A percentile compares a stretch with the other conserved stretches of the same genome.
Conservation (phyloP, 2,797 vertebrate genomes). For the Pterois miles region DNA sequence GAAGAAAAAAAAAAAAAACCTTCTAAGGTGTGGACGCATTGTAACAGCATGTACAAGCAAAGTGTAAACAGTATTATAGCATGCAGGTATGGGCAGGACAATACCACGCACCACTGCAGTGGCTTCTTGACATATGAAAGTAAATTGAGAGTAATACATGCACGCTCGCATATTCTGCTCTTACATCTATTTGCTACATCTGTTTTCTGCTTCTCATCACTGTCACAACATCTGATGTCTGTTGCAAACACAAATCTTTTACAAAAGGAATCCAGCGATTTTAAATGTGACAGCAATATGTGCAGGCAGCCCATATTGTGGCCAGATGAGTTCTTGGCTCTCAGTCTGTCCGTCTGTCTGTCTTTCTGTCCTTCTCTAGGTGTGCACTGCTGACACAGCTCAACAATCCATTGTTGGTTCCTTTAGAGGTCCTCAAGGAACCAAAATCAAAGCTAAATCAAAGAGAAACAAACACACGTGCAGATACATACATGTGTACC, state of each 20-base stretch:
- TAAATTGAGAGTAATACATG: background rate
- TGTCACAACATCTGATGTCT: constrained; percentile 50
- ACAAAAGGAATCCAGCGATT: constrained; percentile 43
- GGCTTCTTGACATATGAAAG: constrained; percentile 5
- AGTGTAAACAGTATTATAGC: constrained; percentile 25
- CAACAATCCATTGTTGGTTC: constrained; percentile 41
- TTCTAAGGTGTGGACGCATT: constrained; percentile 3
- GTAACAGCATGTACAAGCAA: constrained; percentile 12
- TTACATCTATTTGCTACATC: constrained; percentile 17
- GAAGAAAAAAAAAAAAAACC: background rate
- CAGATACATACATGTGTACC: constrained; percentile 25
- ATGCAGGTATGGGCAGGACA: constrained; percentile 22
- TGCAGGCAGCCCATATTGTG: constrained; percentile 66
- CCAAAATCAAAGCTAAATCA: constrained; percentile 25
- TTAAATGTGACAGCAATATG: constrained; percentile 52
- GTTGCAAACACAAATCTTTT: constrained; percentile 48
- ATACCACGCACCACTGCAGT: background rate
- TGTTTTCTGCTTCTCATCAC: constrained; percentile 55
- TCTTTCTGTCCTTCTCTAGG: constrained; percentile 49
- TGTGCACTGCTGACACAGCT: constrained; percentile 63
- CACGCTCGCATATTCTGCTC: background rate
- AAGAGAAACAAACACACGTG: constrained; percentile 45
- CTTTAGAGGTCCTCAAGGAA: constrained; percentile 11
- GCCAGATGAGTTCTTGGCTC: constrained; percentile 68
- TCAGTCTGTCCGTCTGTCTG: constrained; percentile 40